These are phyloP conservation scores for Lerista edwardsae DNA, from an alignment of 2,797 vertebrate species.

Conservation along the genomic window DNA sequence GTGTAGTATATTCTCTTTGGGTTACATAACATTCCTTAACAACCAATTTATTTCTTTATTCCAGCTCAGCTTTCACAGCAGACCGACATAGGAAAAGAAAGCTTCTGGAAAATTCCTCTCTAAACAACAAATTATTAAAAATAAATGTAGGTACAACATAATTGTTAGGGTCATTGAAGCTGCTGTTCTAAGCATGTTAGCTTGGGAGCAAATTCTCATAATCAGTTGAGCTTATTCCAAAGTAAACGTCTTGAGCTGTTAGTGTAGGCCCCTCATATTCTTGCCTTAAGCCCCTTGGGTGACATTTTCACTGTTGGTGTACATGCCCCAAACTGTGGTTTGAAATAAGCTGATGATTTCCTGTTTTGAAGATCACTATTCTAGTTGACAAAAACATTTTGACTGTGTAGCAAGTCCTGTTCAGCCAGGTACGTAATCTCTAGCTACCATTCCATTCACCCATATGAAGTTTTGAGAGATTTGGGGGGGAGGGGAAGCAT, in stretches of 20 bases:
- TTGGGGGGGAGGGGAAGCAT: background rate
- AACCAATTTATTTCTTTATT: conserved; percentile 53
- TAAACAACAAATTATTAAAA: conserved; percentile 90
- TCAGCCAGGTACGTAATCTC: background rate
- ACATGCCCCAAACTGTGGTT: background rate
- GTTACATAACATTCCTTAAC: conserved; percentile 22
- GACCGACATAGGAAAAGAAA: conserved; percentile 96
- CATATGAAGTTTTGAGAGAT: background rate
- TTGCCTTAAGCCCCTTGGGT: background rate
- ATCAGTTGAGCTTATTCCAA: background rate
- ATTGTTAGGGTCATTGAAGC: background rate
- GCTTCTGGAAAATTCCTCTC: conserved; percentile 85
- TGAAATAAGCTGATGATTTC: background rate
- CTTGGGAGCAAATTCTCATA: background rate
- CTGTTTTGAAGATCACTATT: background rate
- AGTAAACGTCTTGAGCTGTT: background rate
- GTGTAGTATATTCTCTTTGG: background rate
- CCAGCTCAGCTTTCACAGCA: conserved; percentile 86
- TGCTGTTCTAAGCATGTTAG: background rate
- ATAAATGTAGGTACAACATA: conserved; percentile 84
- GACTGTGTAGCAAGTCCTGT: background rate
- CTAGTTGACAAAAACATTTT: background rate
- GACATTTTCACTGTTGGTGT: background rate
- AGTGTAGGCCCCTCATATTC: background rate
- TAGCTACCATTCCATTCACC: background rate